These are phyloP conservation scores for Dryocosmus kuriphilus DNA, from an alignment of 2,888 invertebrate genomes.

Conservation along the genomic window DNA sequence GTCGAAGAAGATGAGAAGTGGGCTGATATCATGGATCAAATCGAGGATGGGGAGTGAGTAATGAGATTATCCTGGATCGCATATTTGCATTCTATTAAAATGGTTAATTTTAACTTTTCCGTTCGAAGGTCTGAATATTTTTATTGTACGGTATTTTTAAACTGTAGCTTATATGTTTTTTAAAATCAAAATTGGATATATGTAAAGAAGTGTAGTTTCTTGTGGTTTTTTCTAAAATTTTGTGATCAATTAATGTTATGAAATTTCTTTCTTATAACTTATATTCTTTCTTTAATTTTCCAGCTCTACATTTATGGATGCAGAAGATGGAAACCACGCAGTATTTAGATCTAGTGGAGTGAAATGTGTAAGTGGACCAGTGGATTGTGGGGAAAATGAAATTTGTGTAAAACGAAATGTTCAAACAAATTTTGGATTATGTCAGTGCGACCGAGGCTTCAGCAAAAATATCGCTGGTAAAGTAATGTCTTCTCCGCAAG, in stretches of 20 bases:
- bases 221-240: neutral
- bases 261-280: neutral
- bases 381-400: conserved; percentile 84
- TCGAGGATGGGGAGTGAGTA: conserved; percentile 64
- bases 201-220: too few relatives aligned
- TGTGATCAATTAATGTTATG: neutral
- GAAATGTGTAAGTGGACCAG: conserved; percentile 82
- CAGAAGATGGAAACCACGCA: conserved; percentile 64
- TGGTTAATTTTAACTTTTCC: conserved; percentile 32
- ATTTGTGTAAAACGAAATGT: conserved; percentile 81
- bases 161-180: too few relatives aligned
- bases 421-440: conserved; percentile 84
- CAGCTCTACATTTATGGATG: conserved; percentile 68
- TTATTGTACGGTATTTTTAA: neutral
- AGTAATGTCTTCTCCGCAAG: too few relatives aligned
- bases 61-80: conserved; percentile 21
- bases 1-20: conserved; percentile 80
- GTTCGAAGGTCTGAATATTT: conserved; percentile 1
- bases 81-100: conserved; percentile 25
- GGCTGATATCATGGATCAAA: conserved; percentile 75
- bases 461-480: conserved; percentile 78
- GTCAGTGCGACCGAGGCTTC: conserved; percentile 85
- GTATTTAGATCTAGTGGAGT: conserved; percentile 78
- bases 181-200: too few relatives aligned
- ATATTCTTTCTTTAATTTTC: conserved; percentile 42